A percentile compares a stretch with the other conserved stretches of the same genome.
phyloP scores from a whole-genome alignment of 1,140 invertebrate genomes.

The Xylocopa sonorina region DNA sequence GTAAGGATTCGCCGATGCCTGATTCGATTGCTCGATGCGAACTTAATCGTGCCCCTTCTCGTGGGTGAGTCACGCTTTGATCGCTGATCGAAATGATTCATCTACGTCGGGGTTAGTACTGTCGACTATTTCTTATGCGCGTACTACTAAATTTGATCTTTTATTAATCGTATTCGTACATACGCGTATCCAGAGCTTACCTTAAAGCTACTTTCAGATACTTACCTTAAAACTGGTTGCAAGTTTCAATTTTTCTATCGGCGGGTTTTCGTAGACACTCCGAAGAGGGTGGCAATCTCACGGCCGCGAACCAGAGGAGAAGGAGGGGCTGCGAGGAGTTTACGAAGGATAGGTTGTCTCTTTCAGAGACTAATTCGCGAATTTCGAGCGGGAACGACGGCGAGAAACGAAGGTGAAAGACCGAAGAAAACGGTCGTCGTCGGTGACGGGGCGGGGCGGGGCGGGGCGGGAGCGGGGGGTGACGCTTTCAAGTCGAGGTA shows the following conservation, averaged over 20 bases:
- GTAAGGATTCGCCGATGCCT: constrained; percentile 30
- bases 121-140: too few species aligned
- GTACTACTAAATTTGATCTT: too few species aligned
- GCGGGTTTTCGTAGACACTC: constrained; percentile 43
- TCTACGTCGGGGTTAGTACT: neutral
- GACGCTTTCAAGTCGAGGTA: constrained; percentile 46
- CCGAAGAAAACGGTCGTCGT: constrained; percentile 44
- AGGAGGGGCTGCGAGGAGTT: constrained; percentile 29
- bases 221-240: constrained; percentile 19
- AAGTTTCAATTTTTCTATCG: constrained; percentile 27
- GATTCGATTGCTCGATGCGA: constrained; percentile 7
- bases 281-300: constrained; percentile 49
- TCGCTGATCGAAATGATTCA: neutral
- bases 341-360: constrained; percentile 46
- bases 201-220: neutral
- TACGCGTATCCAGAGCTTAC: too few species aligned
- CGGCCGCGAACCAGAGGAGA: neutral
- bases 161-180: too few species aligned
- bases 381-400: constrained; percentile 41
- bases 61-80: constrained; percentile 10
- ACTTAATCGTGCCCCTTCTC: constrained; percentile 14
- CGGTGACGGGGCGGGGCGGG: constrained; percentile 8
- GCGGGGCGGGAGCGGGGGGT: neutral
- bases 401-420: constrained; percentile 48
- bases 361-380: constrained; percentile 55